Evolutionary conservation across 2,888 invertebrate species (phyloP).

Genomic region (Parthenolecanium corni): DNA sequence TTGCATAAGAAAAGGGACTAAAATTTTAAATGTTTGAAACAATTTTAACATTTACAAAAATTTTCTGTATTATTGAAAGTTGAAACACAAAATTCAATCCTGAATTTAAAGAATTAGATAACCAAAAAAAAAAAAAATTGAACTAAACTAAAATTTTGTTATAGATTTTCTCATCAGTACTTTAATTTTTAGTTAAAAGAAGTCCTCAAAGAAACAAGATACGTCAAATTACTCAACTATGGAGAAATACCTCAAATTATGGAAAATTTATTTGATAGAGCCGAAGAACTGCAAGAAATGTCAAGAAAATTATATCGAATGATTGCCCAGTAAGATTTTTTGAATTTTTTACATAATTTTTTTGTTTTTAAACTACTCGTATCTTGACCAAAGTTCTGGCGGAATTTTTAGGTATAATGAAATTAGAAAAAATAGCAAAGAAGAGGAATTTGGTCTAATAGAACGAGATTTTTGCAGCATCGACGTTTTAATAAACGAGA

Average conservation of each 20-base stretch:
- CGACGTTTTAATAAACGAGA: neutral
- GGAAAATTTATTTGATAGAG: conserved; percentile 13
- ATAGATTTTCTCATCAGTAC: no score
- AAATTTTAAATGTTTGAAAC: no score
- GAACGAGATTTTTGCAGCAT: conserved; percentile 5
- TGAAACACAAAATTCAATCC: no score
- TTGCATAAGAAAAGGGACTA: no score
- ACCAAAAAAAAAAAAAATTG: no score
- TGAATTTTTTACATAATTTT: neutral
- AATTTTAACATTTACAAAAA: no score
- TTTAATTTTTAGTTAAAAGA: conserved; percentile 8
- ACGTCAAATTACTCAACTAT: conserved; percentile 22
- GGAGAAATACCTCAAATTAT: conserved; percentile 7
- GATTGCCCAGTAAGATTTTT: conserved; percentile 9
- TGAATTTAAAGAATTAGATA: no score
- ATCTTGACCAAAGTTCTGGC: neutral
- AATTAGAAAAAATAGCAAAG: conserved; percentile 17
- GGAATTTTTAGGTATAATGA: conserved; percentile 20
- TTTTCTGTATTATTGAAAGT: no score
- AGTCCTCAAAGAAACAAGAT: conserved; percentile 17
- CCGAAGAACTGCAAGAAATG: conserved; percentile 15
- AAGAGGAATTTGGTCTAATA: conserved; percentile 23
- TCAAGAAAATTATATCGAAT: conserved; percentile 9
- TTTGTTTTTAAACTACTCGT: neutral
- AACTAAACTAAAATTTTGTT: no score